Evolutionary conservation across 2,888 invertebrate species (phyloP), one percentile per base, ranked within the genome.

Genomic region (Lacanobia wlatinum): DNA sequence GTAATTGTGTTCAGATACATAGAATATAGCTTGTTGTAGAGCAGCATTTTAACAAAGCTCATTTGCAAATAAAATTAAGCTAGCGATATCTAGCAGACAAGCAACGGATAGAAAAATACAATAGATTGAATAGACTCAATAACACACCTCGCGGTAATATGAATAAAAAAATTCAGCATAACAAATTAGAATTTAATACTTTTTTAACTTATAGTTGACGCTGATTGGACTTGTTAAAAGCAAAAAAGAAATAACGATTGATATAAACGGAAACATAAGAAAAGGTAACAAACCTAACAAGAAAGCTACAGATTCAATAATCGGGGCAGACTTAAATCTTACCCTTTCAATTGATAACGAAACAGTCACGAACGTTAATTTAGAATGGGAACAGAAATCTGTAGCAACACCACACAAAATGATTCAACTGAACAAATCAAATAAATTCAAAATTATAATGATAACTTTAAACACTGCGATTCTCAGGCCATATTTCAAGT

Each of bases 401-500:
- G n/a, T 53, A 21, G 3, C 9, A 61, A 3, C 18, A 38, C 46
- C 28, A 28, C 14, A 7, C 2, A 34, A 23, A 62, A 52, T 23
- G 3, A 58, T 28, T 21, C 0, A 34, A 60, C 1, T 40, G 14
- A 62, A 40, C 14, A 62, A 65, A 43, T 52, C 21, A 56, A 59
- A 74, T 62, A 28, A 60, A 79, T 65, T 58, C 38, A 70, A 55
- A 70, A 59, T 66, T 43, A 63, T 66, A 21, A 12, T 21, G 72
- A 63, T 53, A 64, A 59, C 70, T 56, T 65, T 53, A 55, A 65
- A 74, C 68, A 62, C 40, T n/a, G 56, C 48, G 56, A 60, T 75
- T 78, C 83, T 70, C 83, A 78, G 65, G 70, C 78, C 63, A 73
- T 82, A 82, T 76, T 71, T 84, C 73, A 76, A 75, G 82, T 69